A percentile compares a stretch with the other conserved stretches of the same genome.
Conservation (phyloP, 2,888 invertebrate species). For the Drosophila diplacantha region DNA sequence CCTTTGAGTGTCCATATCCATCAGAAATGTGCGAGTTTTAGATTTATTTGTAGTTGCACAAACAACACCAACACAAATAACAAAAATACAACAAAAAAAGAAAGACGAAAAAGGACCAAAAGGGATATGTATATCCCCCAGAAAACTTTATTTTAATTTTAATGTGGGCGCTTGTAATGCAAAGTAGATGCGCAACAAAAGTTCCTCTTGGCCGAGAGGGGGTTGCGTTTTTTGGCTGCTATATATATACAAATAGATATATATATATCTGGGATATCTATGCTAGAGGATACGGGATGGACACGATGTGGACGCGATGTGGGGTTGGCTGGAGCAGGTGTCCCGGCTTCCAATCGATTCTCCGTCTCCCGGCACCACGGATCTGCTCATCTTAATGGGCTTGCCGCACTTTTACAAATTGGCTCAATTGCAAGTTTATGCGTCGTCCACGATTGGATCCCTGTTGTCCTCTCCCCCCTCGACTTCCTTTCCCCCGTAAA, state of each 20-base stretch:
- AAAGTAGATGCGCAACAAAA: slow-evolving; percentile 53
- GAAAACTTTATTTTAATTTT: slow-evolving; percentile 71
- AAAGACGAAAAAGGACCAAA: slow-evolving; percentile 26
- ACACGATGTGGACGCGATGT: too few relatives aligned
- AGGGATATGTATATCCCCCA: slow-evolving; percentile 19
- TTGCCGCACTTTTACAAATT: slow-evolving; percentile 76
- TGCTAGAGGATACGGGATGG: too few relatives aligned
- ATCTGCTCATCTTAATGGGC: slow-evolving; percentile 65
- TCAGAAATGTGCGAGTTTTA: slow-evolving; percentile 69
- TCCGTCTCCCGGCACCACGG: slow-evolving; percentile 8
- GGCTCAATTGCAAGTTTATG: slow-evolving; percentile 78
- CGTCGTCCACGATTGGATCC: slow-evolving; percentile 46
- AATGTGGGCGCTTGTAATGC: slow-evolving; percentile 66
- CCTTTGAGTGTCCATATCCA: slow-evolving; percentile 51
- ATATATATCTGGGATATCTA: not conserved
- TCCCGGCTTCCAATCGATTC: slow-evolving; percentile 49
- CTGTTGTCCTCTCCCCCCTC: not conserved
- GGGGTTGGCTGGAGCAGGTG: slow-evolving; percentile 48
- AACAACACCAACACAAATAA: not conserved
- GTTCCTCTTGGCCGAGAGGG: slow-evolving; percentile 10
- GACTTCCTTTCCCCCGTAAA: slow-evolving; percentile 42
- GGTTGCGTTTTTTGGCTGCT: not conserved
- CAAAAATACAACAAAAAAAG: not conserved
- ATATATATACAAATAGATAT: not conserved
- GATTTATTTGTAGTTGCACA: slow-evolving; percentile 66